A percentile compares a stretch with the other conserved stretches of the same genome.
These are phyloP conservation scores for Zygaena filipendulae DNA, from an alignment of 2,888 invertebrate genomes.

Conservation along the genomic window DNA sequence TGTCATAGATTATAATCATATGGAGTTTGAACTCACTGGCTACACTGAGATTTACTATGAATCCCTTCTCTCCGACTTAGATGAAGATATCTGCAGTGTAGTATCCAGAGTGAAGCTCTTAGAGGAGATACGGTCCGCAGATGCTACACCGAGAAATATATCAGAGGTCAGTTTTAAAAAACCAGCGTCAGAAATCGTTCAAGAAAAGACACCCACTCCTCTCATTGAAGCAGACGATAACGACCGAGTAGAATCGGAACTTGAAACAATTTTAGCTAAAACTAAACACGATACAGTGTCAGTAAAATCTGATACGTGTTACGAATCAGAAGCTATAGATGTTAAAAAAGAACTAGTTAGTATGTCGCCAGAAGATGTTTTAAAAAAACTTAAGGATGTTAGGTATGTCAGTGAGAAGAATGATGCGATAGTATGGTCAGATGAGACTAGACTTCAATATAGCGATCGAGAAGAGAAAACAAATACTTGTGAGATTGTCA, in stretches of 20 bases:
- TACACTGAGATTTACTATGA: conserved; percentile 52
- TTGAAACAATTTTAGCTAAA: no score
- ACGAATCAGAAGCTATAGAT: no score
- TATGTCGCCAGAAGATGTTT: conserved; percentile 25
- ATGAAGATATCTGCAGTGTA: conserved; percentile 42
- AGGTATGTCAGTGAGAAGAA: conserved; percentile 34
- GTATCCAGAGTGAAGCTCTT: conserved; percentile 45
- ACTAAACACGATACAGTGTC: no score
- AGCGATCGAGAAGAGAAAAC: conserved; percentile 18
- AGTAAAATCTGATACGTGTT: no score
- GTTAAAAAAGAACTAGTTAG: conserved; percentile 24
- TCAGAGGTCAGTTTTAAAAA: conserved; percentile 22
- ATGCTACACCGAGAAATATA: conserved; percentile 28
- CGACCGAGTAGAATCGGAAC: neutral
- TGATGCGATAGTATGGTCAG: conserved; percentile 39
- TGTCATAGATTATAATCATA: conserved; percentile 46
- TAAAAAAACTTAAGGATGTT: conserved; percentile 36
- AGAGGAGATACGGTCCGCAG: conserved; percentile 35
- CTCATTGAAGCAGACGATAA: conserved; percentile 2
- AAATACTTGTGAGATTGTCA: conserved; percentile 13
- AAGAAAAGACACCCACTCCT: neutral
- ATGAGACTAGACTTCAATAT: conserved; percentile 25
- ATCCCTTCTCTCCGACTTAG: conserved; percentile 34
- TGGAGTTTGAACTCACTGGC: conserved; percentile 52
- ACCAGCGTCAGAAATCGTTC: conserved; percentile 8